Conservation (phyloP, 2,888 invertebrate genomes). For the Tetranychus piercei region DNA sequence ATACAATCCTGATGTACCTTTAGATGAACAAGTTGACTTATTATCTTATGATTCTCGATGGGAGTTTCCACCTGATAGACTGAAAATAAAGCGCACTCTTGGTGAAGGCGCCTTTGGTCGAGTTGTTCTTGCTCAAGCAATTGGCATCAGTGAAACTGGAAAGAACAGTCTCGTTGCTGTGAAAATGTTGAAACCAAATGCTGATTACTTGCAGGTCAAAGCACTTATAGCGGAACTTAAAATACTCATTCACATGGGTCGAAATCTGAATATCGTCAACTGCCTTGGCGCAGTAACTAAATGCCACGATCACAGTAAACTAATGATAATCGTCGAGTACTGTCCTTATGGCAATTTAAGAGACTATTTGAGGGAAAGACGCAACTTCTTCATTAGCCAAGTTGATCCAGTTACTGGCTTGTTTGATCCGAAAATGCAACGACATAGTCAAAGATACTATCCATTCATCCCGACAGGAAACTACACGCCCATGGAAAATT, state of each 20-base stretch:
- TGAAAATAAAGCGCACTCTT: slow-evolving; percentile 59
- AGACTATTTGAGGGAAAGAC: slow-evolving; percentile 62
- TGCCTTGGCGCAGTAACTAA: slow-evolving; percentile 82
- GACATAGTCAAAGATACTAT: background rate
- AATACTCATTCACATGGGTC: slow-evolving; percentile 83
- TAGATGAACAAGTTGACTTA: slow-evolving; percentile 79
- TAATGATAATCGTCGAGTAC: slow-evolving; percentile 85
- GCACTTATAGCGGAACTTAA: slow-evolving; percentile 80
- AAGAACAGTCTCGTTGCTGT: slow-evolving; percentile 65
- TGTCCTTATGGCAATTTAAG: slow-evolving; percentile 81
- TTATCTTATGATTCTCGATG: slow-evolving; percentile 67
- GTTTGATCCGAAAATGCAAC: slow-evolving; percentile 13
- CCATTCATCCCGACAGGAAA: background rate
- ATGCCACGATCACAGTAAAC: slow-evolving; percentile 65
- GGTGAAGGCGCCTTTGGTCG: slow-evolving; percentile 90
- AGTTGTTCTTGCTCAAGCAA: slow-evolving; percentile 65
- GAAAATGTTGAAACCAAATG: slow-evolving; percentile 70
- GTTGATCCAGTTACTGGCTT: slow-evolving; percentile 39
- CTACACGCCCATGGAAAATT: background rate
- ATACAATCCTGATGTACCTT: slow-evolving; percentile 55
- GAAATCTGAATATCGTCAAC: slow-evolving; percentile 85
- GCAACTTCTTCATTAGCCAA: slow-evolving; percentile 64
- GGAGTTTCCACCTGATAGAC: slow-evolving; percentile 71
- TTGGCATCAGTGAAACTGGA: slow-evolving; percentile 49
- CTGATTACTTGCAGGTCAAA: slow-evolving; percentile 62